These are phyloP conservation scores for Mormyrus proboscirostris DNA, from an alignment of 2,797 vertebrate genomes.

Conservation along the genomic window DNA sequence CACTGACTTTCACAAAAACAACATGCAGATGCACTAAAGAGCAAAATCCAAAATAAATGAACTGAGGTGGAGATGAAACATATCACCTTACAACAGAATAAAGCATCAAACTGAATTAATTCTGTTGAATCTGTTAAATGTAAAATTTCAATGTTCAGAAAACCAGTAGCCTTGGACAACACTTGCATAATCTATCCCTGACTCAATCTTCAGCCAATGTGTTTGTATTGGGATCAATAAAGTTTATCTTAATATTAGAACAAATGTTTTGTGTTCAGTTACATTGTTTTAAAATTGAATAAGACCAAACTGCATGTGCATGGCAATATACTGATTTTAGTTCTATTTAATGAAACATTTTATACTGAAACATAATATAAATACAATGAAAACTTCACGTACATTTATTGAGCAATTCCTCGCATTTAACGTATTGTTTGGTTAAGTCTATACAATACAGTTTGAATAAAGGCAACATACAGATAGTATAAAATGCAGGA, in stretches of 20 bases:
- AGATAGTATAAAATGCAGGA: not conserved
- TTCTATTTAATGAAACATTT: not conserved
- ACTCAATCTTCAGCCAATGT: not conserved
- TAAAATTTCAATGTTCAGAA: not conserved
- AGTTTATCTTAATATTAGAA: not conserved
- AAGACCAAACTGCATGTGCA: not conserved
- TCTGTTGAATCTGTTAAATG: not conserved
- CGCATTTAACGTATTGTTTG: not conserved
- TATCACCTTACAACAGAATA: not conserved
- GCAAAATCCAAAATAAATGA: not conserved
- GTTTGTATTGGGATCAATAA: not conserved
- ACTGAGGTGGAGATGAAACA: not conserved
- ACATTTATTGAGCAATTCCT: not conserved
- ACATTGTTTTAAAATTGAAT: not conserved
- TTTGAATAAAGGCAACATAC: not conserved
- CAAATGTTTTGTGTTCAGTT: not conserved
- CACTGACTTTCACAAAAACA: not conserved
- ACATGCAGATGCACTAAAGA: not conserved
- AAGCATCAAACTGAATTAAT: not conserved
- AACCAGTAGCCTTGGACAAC: not conserved
- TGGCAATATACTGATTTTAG: not conserved
- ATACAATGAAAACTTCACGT: not conserved
- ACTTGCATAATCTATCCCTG: not conserved
- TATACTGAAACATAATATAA: not conserved
- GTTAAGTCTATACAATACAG: not conserved